These are phyloP conservation scores for Drosophila virilis DNA, from an alignment of 1,140 invertebrate species.

Conservation along the genomic window DNA sequence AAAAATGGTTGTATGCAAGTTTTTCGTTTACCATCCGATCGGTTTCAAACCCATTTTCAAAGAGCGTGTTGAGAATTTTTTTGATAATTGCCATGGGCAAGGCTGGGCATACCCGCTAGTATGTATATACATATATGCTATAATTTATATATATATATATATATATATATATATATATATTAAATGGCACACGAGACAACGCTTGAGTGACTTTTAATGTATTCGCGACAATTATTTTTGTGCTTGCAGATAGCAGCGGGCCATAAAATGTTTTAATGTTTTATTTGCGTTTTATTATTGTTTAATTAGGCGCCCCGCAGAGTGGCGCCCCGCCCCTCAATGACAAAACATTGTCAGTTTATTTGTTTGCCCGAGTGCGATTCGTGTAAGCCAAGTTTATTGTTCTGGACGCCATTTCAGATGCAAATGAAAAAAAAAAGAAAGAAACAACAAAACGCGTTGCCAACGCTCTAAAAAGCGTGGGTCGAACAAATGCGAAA, in stretches of 20 bases:
- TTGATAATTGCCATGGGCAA: too few species aligned
- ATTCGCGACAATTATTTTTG: slow-evolving; percentile 75
- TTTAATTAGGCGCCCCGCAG: slow-evolving; percentile 59
- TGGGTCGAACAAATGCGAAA: slow-evolving; percentile 36
- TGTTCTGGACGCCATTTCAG: slow-evolving; percentile 52
- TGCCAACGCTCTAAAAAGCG: slow-evolving; percentile 13
- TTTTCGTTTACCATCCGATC: too few species aligned
- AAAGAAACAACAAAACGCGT: slow-evolving; percentile 14
- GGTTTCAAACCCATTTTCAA: too few species aligned
- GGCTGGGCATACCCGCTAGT: not conserved
- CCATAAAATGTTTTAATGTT: slow-evolving; percentile 73
- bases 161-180: not conserved
- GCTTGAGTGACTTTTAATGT: slow-evolving; percentile 81
- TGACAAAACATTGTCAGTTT: slow-evolving; percentile 56
- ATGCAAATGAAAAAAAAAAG: slow-evolving; percentile 49
- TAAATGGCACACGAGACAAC: slow-evolving; percentile 76
- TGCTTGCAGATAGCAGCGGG: slow-evolving; percentile 49
- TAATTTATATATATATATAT: too few species aligned
- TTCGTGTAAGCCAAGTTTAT: slow-evolving; percentile 54
- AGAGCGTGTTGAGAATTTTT: too few species aligned
- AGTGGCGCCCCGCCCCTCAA: slow-evolving; percentile 20
- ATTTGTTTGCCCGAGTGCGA: slow-evolving; percentile 12
- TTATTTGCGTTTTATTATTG: slow-evolving; percentile 80
- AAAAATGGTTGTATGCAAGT: too few species aligned
- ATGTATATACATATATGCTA: not conserved